phyloP scores from a whole-genome alignment of 2,888 invertebrate species.

The Tiliacea aurago region DNA sequence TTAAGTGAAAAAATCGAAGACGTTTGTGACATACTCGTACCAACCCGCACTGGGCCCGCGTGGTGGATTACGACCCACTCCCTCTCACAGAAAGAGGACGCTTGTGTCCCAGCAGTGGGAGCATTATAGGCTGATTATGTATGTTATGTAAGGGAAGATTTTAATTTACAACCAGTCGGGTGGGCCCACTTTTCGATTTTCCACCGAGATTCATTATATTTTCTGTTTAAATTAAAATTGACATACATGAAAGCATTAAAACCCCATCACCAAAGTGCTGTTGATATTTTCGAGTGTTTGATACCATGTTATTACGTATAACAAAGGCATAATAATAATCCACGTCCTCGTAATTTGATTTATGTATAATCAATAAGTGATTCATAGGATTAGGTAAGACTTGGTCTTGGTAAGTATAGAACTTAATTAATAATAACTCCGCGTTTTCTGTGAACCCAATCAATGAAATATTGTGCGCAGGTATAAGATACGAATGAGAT shows the following conservation, averaged over 20 bases:
- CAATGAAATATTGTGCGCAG: conserved; percentile 38
- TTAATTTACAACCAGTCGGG: conserved; percentile 68
- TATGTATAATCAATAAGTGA: conserved; percentile 49
- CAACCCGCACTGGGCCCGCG: no score
- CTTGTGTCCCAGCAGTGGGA: no score
- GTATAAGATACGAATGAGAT: conserved; percentile 36
- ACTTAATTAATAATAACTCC: conserved; percentile 38
- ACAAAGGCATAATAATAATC: conserved; percentile 34
- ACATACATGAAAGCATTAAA: background rate
- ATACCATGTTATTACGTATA: conserved; percentile 22
- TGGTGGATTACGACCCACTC: no score
- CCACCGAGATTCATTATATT: conserved; percentile 1
- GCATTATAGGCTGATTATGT: no score
- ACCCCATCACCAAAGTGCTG: background rate
- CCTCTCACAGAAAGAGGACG: no score
- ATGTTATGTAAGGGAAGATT: conserved; percentile 66
- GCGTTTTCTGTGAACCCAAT: conserved; percentile 35
- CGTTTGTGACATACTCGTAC: no score
- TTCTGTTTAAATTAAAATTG: conserved; percentile 24
- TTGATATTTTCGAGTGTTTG: conserved; percentile 1
- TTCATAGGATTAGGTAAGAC: conserved; percentile 37
- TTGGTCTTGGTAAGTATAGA: conserved; percentile 42
- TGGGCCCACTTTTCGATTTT: conserved; percentile 42
- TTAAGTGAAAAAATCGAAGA: no score
- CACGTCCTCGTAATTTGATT: conserved; percentile 36